Evolutionary conservation across 2,888 invertebrate genomes (phyloP), one percentile per base, ranked within the genome.

Genomic region (Adelognathus sp.): DNA sequence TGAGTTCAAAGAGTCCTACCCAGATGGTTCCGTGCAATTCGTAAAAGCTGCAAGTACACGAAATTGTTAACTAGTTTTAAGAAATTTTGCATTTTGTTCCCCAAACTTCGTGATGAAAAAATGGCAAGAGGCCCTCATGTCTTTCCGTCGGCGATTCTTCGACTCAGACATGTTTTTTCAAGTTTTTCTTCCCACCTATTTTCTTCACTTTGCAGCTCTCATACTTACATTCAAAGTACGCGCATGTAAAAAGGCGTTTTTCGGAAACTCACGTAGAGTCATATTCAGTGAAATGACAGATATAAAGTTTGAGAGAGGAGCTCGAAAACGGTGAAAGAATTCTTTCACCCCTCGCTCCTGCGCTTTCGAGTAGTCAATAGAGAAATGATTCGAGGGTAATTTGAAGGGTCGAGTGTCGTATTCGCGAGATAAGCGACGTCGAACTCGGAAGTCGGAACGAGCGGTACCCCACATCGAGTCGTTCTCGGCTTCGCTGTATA

Each of bases 401-500:
- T 46, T 31, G 11, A 16, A 29, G 18, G 18, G 14, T 33, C 21
- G 58, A 46, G 60, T 31, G 41, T 73, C 16, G 46, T 24, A 21
- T 31, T 71, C 60, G 52, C 24, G 18, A 24, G 33, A 44, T 33
- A 60, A 52, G 61, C 44, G 66, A 77, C 39, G 63, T 64, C 70
- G 58, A 56, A 41, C 41, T 41, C 33, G 31, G 66, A 66, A 64
- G 24, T 52, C 24, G 50, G 4, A 39, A 61, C 50, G 36, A 64
- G 29, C 39, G 41, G 31, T n/a, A 60, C 4, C 21, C 21, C 44
- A 18, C 46, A 9, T 33, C 16, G 58, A 41, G 24, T n/a, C n/a
- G n/a, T n/a, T 27, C 31, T 50, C 6, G 2, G 27, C 33, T 27
- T 39, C 56, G 31, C 31, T 44, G 50, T 58, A 58, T 70, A n/a